These are phyloP conservation scores for Cryptocheilus praepositus DNA, from an alignment of 2,888 invertebrate species.

Conservation along the genomic window DNA sequence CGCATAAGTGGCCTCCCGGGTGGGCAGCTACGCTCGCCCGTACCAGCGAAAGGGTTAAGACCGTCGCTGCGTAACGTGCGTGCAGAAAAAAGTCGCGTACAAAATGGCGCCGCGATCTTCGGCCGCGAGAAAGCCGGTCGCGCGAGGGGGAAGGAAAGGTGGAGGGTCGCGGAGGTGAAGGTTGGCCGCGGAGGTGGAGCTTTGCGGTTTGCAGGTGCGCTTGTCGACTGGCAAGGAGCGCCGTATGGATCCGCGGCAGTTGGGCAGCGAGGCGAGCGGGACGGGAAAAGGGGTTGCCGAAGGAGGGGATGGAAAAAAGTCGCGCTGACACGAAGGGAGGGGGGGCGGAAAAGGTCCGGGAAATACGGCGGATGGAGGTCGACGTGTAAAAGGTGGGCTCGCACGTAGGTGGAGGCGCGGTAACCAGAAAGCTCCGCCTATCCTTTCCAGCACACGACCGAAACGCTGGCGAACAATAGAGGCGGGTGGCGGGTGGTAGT, in stretches of 20 bases:
- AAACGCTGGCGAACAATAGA: constrained; percentile 1
- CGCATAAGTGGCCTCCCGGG: too few species aligned
- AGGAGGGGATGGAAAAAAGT: constrained; percentile 4
- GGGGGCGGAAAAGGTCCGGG: constrained; percentile 44
- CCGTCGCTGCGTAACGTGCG: too few species aligned
- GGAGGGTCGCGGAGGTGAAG: not conserved
- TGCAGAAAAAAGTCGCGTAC: constrained; percentile 22
- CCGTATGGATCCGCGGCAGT: constrained; percentile 27
- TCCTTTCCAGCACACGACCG: constrained; percentile 38
- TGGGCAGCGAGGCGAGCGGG: not conserved
- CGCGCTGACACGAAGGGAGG: not conserved
- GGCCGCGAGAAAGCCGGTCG: too few species aligned
- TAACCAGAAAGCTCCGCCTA: constrained; percentile 64
- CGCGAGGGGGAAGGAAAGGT: constrained; percentile 16
- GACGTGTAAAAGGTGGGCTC: constrained; percentile 58
- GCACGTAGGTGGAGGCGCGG: constrained; percentile 61
- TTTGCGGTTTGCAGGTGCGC: constrained; percentile 37
- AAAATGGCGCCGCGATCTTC: constrained; percentile 29
- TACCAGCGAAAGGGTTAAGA: too few species aligned
- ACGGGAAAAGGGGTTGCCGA: constrained; percentile 16
- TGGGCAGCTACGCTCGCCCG: too few species aligned
- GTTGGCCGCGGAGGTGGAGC: constrained; percentile 23
- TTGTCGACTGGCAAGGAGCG: constrained; percentile 22
- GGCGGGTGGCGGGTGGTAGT: not conserved
- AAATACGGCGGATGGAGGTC: constrained; percentile 37